Conservation (phyloP, 2,797 vertebrate species). For the Passerculus sandwichensis region DNA sequence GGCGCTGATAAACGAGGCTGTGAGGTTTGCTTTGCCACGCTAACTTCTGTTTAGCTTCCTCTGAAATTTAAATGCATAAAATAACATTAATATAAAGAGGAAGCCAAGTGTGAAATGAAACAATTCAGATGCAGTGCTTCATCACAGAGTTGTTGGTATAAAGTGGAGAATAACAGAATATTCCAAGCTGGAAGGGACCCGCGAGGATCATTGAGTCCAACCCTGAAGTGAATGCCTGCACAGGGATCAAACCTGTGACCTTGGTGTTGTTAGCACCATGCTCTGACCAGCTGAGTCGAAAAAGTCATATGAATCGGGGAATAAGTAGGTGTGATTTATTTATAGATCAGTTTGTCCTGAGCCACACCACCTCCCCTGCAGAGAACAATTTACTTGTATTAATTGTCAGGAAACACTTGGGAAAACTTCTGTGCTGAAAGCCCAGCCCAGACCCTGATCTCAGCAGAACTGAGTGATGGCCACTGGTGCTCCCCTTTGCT, state of each 20-base stretch:
- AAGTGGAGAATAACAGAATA: neutral
- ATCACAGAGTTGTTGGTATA: neutral
- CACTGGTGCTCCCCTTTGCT: neutral
- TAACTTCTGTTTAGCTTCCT: neutral
- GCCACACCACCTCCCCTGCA: neutral
- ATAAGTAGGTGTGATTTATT: neutral
- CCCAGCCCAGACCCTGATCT: neutral
- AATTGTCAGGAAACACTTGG: neutral
- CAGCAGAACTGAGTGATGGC: neutral
- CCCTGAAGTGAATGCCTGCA: neutral
- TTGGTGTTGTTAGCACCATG: neutral
- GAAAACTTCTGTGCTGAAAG: neutral
- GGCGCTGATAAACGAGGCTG: slow-evolving; percentile 22
- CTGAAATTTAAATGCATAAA: slow-evolving; percentile 27
- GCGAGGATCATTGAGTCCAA: neutral
- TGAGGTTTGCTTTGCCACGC: neutral
- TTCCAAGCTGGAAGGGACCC: neutral
- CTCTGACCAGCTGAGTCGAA: neutral
- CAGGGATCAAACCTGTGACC: neutral
- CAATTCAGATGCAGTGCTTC: neutral
- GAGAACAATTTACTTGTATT: neutral
- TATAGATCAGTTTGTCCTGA: neutral
- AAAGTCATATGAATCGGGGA: neutral
- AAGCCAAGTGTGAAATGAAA: slow-evolving; percentile 30
- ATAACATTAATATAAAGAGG: neutral